Conservation (phyloP, 2,113 vertebrate species). For the Salvator merianae region DNA sequence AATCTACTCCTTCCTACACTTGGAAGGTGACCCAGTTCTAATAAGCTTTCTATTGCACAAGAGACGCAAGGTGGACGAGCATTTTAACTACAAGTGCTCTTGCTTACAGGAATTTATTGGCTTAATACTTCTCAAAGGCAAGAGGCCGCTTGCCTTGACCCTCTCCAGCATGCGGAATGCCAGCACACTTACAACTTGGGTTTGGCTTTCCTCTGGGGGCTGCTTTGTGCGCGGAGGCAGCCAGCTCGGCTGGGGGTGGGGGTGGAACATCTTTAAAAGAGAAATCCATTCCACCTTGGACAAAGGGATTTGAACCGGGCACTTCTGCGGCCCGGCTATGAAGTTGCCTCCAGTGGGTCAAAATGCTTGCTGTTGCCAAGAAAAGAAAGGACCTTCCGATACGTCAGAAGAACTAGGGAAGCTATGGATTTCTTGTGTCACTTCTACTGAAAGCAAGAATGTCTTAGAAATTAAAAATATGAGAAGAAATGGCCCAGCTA, state of each 20-base stretch:
- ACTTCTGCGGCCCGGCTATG: not conserved
- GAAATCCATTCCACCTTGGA: not conserved
- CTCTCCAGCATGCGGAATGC: not conserved
- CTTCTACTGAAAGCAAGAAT: not conserved
- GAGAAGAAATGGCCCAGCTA: too few relatives aligned
- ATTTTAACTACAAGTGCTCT: not conserved
- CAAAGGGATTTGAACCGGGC: not conserved
- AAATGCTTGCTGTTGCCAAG: not conserved
- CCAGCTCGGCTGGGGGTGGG: not conserved
- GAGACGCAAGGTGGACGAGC: not conserved
- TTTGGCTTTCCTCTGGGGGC: not conserved
- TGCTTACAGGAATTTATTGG: slow-evolving; percentile 1
- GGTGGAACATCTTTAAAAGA: not conserved
- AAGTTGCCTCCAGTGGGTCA: not conserved
- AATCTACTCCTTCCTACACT: not conserved
- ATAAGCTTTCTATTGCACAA: not conserved
- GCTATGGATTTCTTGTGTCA: too few relatives aligned
- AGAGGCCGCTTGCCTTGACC: not conserved
- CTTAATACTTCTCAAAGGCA: not conserved
- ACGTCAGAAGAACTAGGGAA: too few relatives aligned
- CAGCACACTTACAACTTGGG: not conserved
- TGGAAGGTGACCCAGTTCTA: slow-evolving; percentile 15
- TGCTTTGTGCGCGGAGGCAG: not conserved
- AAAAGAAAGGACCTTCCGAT: not conserved
- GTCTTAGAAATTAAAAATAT: too few relatives aligned